A percentile compares a stretch with the other conserved stretches of the same genome.
Evolutionary conservation across 2,797 vertebrate genomes (phyloP).

Genomic region (Paguma larvata): DNA sequence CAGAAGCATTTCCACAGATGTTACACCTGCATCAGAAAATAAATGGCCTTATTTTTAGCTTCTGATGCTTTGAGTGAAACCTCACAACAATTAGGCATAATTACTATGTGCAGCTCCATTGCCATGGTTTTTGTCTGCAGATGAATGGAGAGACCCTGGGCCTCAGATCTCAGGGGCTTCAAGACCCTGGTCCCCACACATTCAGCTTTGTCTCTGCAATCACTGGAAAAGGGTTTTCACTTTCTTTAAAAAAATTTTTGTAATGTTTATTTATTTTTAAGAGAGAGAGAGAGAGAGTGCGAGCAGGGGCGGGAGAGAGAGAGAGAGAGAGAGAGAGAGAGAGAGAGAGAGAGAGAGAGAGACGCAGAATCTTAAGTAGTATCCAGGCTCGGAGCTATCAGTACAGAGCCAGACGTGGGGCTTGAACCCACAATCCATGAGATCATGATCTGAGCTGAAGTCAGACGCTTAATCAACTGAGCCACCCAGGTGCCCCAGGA

Average conservation of each 20-base stretch:
- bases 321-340: too few relatives aligned
- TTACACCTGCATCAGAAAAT: conserved; percentile 81
- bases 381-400: too few relatives aligned
- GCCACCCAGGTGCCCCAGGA: too few relatives aligned
- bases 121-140: conserved; percentile 73
- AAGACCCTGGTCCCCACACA: neutral
- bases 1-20: conserved; percentile 72
- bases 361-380: too few relatives aligned
- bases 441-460: too few relatives aligned
- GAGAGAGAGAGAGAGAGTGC: too few relatives aligned
- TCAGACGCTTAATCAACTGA: too few relatives aligned
- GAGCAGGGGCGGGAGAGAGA: too few relatives aligned
- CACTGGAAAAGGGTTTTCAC: neutral
- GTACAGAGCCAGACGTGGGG: too few relatives aligned
- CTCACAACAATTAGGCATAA: conserved; percentile 85
- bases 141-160: conserved; percentile 68
- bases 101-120: conserved; percentile 76
- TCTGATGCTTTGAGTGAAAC: conserved; percentile 79
- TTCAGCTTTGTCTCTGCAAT: conserved; percentile 37
- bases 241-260: neutral
- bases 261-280: too few relatives aligned
- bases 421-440: too few relatives aligned
- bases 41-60: conserved; percentile 86
- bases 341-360: too few relatives aligned
- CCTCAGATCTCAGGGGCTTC: conserved; percentile 64